Evolutionary conservation across 2,113 vertebrate species (phyloP), one percentile per base, ranked within the genome.

Genomic region (Pampusana beccarii): DNA sequence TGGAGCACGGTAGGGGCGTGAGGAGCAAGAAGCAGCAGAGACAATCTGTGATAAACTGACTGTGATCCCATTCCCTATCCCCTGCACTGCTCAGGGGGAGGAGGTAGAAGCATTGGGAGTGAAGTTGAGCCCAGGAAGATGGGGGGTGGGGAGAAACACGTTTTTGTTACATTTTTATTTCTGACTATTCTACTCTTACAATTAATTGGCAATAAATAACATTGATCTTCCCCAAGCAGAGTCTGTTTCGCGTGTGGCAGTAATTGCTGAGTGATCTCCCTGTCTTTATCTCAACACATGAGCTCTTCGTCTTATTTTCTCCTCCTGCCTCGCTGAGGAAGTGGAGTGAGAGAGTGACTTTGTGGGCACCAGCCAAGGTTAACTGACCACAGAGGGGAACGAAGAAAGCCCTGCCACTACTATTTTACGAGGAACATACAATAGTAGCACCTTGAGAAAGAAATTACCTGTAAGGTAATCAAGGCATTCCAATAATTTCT

Each of bases 401-500:
- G 42, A 88, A 72, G 26, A 70, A 62, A 72, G 79, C 50, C 11
- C 13, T 33, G n/a, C 29, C 15, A 25, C 3, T n/a, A 11, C 9
- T 61, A 4, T 58, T 95, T 85, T 81, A 58, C 34, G 26, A 82
- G 31, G 12, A 78, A 54, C 29, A 31, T 21, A 29, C 9, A n/a
- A 60, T 11, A 75, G 25, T 34, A 86, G 25, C 15, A 80, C 1
- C 9, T 26, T 64, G 65, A 83, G 54, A 51, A 84, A 77, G 88
- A 86, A 70, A 82, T 95, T 97, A 99, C 99, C 99, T 98, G 99
- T 99, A 90, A 99, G 99, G 95, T 99, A 99, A 98, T 99, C 99
- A 98, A 99, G 98, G 93, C 98, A 98, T 98, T 99, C 99, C 82
- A 99, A 97, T 97, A 99, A 98, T 96, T 99, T 99, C 98, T 99